These are phyloP conservation scores for Epistrophe grossulariae DNA, from an alignment of 2,888 invertebrate species.

Conservation along the genomic window DNA sequence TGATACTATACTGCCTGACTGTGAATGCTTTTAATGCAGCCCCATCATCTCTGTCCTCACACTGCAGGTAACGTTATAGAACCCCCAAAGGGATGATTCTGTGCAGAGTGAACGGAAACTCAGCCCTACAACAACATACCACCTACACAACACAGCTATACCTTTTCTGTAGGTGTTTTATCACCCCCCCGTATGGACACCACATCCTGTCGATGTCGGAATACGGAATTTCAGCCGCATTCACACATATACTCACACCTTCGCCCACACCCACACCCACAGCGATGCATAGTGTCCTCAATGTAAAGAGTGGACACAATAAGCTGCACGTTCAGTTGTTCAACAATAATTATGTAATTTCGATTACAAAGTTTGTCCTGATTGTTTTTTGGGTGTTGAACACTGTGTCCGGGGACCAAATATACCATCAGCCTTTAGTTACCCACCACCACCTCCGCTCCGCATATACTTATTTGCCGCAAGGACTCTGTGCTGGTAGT, in stretches of 20 bases:
- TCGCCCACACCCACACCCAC: background rate
- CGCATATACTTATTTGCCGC: background rate
- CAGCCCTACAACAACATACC: conserved; percentile 14
- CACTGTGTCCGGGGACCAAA: conserved; percentile 7
- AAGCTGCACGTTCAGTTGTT: conserved; percentile 64
- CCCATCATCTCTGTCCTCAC: conserved; percentile 9
- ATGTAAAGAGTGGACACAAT: conserved; percentile 41
- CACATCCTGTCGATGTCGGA: conserved; percentile 57
- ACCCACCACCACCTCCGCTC: background rate
- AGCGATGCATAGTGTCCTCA: conserved; percentile 3
- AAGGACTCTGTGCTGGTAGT: conserved; percentile 35
- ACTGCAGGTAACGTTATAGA: background rate
- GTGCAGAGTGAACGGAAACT: conserved; percentile 39
- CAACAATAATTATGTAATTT: conserved; percentile 74
- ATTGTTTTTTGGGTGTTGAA: conserved; percentile 55
- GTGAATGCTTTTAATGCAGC: conserved; percentile 46
- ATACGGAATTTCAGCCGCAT: conserved; percentile 32
- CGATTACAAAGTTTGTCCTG: conserved; percentile 67
- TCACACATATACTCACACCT: conserved; percentile 2
- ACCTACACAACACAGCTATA: conserved; percentile 13
- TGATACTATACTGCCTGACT: conserved; percentile 9
- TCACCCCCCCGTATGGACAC: conserved; percentile 28
- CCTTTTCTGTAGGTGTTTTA: conserved; percentile 40
- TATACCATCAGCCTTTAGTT: background rate
- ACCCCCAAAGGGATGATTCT: conserved; percentile 37